phyloP scores from a whole-genome alignment of 2,888 invertebrate species.

The Bombylius discolor region DNA sequence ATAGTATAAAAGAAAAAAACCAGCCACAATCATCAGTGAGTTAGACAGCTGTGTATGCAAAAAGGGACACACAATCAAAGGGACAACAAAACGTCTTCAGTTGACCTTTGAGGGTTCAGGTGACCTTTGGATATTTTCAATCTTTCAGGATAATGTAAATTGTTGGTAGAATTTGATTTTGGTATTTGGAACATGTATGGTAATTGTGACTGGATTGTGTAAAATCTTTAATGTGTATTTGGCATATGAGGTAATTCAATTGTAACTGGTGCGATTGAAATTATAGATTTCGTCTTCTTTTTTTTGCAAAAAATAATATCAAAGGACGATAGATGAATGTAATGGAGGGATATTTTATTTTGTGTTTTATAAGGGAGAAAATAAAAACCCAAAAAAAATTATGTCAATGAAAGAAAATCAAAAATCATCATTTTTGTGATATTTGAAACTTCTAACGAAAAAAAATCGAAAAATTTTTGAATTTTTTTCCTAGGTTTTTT shows the following conservation, averaged over 20 bases:
- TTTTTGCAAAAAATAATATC: too few relatives aligned
- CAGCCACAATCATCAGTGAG: not conserved
- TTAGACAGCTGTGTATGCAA: conserved; percentile 1
- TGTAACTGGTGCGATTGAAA: too few relatives aligned
- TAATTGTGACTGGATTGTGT: too few relatives aligned
- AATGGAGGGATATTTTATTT: not conserved
- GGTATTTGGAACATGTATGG: not conserved
- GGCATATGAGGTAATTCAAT: too few relatives aligned
- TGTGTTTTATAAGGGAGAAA: not conserved
- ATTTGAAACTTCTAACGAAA: too few relatives aligned
- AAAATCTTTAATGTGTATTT: not conserved
- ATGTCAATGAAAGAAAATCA: not conserved
- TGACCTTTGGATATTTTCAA: conserved; percentile 2
- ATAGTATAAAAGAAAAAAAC: too few relatives aligned
- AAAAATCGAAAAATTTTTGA: too few relatives aligned
- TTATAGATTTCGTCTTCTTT: too few relatives aligned
- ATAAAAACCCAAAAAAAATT: too few relatives aligned
- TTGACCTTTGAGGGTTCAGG: conserved; percentile 9
- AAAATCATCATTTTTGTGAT: not conserved
- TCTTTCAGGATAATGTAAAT: too few relatives aligned
- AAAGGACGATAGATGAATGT: too few relatives aligned
- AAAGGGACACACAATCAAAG: not conserved
- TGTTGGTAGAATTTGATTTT: not conserved
- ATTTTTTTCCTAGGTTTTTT: too few relatives aligned
- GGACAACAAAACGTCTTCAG: conserved; percentile 2